Conservation (phyloP, 2,888 invertebrate species). For the Nomada flava region DNA sequence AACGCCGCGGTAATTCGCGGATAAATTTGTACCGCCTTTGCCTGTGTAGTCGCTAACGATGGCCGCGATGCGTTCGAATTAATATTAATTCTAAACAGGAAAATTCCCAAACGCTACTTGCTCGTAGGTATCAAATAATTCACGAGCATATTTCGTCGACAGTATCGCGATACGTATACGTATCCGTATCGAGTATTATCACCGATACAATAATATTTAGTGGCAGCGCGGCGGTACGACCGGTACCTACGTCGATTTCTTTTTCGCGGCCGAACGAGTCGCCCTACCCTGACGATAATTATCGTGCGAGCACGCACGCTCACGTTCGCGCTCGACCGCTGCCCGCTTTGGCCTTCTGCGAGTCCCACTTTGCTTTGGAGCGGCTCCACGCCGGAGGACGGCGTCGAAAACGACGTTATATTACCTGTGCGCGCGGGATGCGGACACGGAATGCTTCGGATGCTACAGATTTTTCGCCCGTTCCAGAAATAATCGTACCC, state of each 20-base stretch:
- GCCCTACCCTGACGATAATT: slow-evolving; percentile 55
- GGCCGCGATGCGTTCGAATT: too few species aligned
- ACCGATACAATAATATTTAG: neutral
- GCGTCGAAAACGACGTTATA: slow-evolving; percentile 5
- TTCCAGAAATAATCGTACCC: slow-evolving; percentile 58
- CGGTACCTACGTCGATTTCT: slow-evolving; percentile 49
- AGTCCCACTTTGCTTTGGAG: slow-evolving; percentile 48
- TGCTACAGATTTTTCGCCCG: slow-evolving; percentile 42
- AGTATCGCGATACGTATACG: too few species aligned
- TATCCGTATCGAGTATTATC: too few species aligned
- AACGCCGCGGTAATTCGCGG: slow-evolving; percentile 67
- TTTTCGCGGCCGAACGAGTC: slow-evolving; percentile 46
- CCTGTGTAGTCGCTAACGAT: slow-evolving; percentile 37
- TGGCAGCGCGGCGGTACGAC: slow-evolving; percentile 34
- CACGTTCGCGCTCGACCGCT: slow-evolving; percentile 26
- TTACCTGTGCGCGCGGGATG: slow-evolving; percentile 26
- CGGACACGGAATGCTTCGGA: slow-evolving; percentile 31
- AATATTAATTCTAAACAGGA: too few species aligned
- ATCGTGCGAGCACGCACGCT: slow-evolving; percentile 45
- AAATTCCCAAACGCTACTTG: too few species aligned
- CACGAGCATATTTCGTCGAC: too few species aligned
- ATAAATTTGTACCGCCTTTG: slow-evolving; percentile 51
- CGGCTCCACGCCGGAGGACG: neutral
- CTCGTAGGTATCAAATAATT: too few species aligned
- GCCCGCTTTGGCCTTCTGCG: slow-evolving; percentile 41